Conservation (phyloP, 2,113 vertebrate genomes). For the Labeo catla region DNA sequence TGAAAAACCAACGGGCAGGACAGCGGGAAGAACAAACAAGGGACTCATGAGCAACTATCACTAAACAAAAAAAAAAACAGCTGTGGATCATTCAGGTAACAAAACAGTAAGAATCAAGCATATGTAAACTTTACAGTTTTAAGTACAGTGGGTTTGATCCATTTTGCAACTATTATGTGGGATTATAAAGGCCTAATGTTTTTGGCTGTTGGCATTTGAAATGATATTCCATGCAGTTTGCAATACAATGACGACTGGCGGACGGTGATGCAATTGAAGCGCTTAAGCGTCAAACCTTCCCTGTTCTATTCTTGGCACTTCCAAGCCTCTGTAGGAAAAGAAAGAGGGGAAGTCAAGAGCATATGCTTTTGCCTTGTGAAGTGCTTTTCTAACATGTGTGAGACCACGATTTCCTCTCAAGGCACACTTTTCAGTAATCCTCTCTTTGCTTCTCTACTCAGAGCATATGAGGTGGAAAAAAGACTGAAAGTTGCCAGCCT, state of each 20-base stretch:
- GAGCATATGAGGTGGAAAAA: conserved; percentile 97
- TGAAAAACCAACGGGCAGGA: too few relatives aligned
- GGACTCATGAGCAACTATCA: too few relatives aligned
- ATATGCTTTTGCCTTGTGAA: conserved; percentile 43
- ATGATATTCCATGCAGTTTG: neutral
- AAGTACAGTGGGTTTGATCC: neutral
- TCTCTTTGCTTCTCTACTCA: conserved; percentile 71
- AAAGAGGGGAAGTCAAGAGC: conserved; percentile 41
- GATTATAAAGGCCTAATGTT: neutral
- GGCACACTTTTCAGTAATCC: conserved; percentile 48
- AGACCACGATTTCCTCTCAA: conserved; percentile 33
- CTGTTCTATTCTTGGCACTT: conserved; percentile 29
- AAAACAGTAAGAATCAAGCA: too few relatives aligned
- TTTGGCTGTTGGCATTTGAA: neutral
- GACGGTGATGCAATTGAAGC: conserved; percentile 1
- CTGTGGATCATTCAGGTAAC: too few relatives aligned
- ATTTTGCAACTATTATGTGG: neutral
- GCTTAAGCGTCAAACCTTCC: conserved; percentile 5
- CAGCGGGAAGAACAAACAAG: too few relatives aligned
- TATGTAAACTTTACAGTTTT: too few relatives aligned
- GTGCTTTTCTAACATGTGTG: conserved; percentile 48
- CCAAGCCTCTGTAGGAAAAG: neutral
- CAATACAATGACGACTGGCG: neutral
- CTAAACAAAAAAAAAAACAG: too few relatives aligned
- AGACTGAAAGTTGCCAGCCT: conserved; percentile 91